These are phyloP conservation scores for Murina feae DNA, from an alignment of 2,113 vertebrate species.

Conservation along the genomic window DNA sequence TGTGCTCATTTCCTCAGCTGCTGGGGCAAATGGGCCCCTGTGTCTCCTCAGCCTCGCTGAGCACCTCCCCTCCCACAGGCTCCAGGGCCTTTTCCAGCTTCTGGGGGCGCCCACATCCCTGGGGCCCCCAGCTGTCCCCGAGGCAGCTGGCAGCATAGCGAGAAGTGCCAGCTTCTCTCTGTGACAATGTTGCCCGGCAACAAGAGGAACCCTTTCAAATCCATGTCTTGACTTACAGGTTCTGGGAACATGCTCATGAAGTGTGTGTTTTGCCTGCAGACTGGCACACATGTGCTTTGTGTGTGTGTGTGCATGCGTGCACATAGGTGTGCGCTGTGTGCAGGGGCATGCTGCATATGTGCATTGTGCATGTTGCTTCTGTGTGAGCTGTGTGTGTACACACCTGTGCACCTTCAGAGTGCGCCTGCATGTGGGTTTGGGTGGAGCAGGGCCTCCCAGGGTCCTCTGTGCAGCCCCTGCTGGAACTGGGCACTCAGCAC, in stretches of 20 bases:
- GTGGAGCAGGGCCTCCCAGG: background rate
- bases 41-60: background rate
- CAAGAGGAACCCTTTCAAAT: background rate
- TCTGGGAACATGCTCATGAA: background rate
- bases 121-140: background rate
- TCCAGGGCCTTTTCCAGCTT: background rate
- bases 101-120: background rate
- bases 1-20: background rate
- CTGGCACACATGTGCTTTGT: background rate
- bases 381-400: background rate
- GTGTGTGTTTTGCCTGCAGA: background rate
- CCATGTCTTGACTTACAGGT: background rate
- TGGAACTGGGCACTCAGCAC: fast-evolving
- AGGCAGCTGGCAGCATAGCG: background rate
- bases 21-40: background rate
- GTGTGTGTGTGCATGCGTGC: background rate
- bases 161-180: background rate
- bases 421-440: background rate
- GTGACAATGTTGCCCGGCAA: no score
- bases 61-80: background rate
- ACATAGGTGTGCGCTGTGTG: background rate
- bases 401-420: background rate
- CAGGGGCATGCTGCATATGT: background rate
- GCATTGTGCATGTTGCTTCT: background rate
- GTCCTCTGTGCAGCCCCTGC: background rate